Percentiles rank a stretch among this genome's conserved stretches.
Conservation (phyloP, 1,140 invertebrate genomes). For the Drosophila novamexicana region DNA sequence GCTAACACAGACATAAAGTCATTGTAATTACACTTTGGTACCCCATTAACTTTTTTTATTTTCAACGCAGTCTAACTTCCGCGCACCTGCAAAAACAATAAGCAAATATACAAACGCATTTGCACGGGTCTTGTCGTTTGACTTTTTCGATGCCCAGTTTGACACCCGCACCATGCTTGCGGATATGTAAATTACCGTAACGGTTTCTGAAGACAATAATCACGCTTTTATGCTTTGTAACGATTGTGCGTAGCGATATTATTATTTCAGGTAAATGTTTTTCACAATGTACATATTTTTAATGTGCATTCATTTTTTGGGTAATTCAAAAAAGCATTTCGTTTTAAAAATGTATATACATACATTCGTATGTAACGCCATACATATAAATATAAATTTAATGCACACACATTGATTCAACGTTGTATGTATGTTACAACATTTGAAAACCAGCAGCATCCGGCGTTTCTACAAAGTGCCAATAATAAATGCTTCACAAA, state of each 20-base stretch:
- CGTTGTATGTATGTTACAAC: background rate
- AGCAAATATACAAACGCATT: constrained; percentile 6
- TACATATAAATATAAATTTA: no score
- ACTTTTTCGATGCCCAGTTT: background rate
- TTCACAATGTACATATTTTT: no score
- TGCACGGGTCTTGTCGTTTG: background rate
- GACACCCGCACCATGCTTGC: constrained; percentile 1
- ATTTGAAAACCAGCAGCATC: constrained; percentile 9
- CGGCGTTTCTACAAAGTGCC: constrained; percentile 12
- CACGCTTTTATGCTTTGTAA: background rate
- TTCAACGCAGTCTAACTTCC: constrained; percentile 5
- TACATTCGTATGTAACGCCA: no score
- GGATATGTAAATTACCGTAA: constrained; percentile 6
- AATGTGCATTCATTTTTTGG: no score
- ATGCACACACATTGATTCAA: no score
- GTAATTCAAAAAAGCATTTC: no score
- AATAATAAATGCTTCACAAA: constrained; percentile 28
- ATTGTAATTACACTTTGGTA: no score
- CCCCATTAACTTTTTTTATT: background rate
- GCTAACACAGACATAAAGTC: no score
- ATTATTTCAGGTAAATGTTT: background rate
- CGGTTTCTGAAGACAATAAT: background rate
- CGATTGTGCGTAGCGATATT: background rate
- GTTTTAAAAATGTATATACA: no score
- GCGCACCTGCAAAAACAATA: constrained; percentile 15